These are phyloP conservation scores for Eumacrocentrus americanus DNA, from an alignment of 2,888 invertebrate genomes.

Conservation along the genomic window DNA sequence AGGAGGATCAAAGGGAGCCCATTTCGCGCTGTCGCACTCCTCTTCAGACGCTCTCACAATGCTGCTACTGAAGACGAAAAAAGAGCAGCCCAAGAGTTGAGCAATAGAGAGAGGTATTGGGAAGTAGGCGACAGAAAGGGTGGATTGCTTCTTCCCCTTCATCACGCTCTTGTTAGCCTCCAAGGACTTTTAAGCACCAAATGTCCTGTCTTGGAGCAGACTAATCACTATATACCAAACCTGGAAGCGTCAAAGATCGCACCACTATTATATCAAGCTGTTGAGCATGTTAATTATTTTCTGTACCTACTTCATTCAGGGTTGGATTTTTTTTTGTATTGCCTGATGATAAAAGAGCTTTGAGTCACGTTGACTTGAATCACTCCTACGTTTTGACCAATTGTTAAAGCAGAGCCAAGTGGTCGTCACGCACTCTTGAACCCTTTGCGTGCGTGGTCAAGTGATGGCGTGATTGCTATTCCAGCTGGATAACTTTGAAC, in stretches of 20 bases:
- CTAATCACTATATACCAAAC: no score
- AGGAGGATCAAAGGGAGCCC: slow-evolving; percentile 58
- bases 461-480: neutral
- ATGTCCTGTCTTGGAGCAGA: no score
- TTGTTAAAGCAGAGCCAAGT: neutral
- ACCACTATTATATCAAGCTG: neutral
- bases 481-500: no score
- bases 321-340: no score
- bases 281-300: neutral
- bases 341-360: no score
- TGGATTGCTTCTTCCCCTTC: neutral
- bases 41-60: slow-evolving; percentile 42
- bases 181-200: neutral
- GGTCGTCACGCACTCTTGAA: neutral
- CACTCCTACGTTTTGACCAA: neutral
- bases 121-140: neutral
- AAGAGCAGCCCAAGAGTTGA: slow-evolving; percentile 20
- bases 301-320: no score
- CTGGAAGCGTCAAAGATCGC: neutral
- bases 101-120: neutral
- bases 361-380: neutral
- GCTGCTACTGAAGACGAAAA: slow-evolving; percentile 29
- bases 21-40: slow-evolving; percentile 47
- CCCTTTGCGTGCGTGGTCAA: neutral
- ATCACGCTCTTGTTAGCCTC: neutral